These are phyloP conservation scores for Deroptyus accipitrinus DNA, from an alignment of 2,113 vertebrate species.

Conservation along the genomic window DNA sequence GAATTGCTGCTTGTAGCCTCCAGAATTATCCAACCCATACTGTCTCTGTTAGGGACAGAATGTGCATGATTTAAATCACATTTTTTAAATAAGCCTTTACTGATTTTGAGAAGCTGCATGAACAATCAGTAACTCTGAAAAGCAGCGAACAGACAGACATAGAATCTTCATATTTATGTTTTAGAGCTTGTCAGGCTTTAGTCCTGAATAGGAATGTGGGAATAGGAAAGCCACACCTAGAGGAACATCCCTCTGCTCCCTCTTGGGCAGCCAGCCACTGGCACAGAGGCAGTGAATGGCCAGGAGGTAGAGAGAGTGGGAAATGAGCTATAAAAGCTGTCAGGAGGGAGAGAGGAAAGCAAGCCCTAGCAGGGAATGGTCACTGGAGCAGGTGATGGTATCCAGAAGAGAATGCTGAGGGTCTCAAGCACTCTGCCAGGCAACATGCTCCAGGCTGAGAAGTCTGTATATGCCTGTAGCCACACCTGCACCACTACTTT, in stretches of 20 bases:
- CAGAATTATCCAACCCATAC: conserved; percentile 87
- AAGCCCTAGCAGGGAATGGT: not conserved
- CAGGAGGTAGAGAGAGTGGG: not conserved
- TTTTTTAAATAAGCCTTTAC: not conserved
- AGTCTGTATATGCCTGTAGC: not conserved
- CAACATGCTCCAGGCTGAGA: not conserved
- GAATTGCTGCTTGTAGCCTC: conserved; percentile 88
- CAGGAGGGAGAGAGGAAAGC: not conserved
- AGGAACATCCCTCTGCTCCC: not conserved
- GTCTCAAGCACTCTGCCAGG: not conserved
- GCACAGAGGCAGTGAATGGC: not conserved
- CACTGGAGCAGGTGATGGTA: not conserved
- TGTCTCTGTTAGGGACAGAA: conserved; percentile 78
- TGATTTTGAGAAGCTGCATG: not conserved
- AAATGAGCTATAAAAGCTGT: not conserved
- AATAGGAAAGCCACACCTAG: not conserved
- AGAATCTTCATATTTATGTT: not conserved
- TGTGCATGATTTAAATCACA: not conserved
- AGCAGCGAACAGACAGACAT: not conserved
- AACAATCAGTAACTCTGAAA: not conserved
- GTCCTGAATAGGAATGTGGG: not conserved
- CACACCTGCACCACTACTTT: not conserved
- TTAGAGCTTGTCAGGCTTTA: not conserved
- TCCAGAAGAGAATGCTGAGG: not conserved
- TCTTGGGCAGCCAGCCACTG: not conserved